Conservation (phyloP, 2,113 vertebrate species). For the Saimiri boliviensis region DNA sequence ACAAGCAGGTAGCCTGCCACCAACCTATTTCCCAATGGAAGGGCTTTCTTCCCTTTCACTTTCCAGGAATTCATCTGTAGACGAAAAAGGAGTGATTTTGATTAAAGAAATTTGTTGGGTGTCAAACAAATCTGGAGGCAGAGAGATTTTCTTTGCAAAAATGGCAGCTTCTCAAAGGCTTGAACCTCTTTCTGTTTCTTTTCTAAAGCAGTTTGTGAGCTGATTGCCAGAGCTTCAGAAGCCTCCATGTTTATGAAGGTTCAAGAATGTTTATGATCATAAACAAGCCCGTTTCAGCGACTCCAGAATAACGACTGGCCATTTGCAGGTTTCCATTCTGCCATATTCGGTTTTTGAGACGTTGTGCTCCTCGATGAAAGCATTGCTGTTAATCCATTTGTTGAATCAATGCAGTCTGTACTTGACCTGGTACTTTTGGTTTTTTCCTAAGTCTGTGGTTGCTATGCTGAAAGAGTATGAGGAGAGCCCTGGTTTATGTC, state of each 20-base stretch:
- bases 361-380: slow-evolving; percentile 1
- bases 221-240: not conserved
- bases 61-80: slow-evolving; percentile 58
- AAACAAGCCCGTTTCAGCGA: not conserved
- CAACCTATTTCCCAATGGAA: not conserved
- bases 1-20: not conserved
- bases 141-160: not conserved
- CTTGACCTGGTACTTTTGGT: slow-evolving; percentile 55
- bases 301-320: not conserved
- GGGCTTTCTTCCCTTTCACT: not conserved
- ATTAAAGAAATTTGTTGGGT: slow-evolving; percentile 62
- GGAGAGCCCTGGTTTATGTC: slow-evolving; percentile 75
- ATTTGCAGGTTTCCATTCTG: slow-evolving; percentile 24
- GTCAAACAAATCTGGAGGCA: slow-evolving; percentile 47
- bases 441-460: slow-evolving; percentile 74
- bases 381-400: slow-evolving; percentile 54
- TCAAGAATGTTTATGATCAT: slow-evolving; percentile 28
- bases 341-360: not conserved
- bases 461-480: slow-evolving; percentile 18
- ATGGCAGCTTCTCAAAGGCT: not conserved
- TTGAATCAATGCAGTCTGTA: slow-evolving; percentile 56
- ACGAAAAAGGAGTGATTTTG: slow-evolving; percentile 46
- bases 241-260: not conserved
- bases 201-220: not conserved
- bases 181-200: slow-evolving; percentile 1